Evolutionary conservation across 2,888 invertebrate genomes (phyloP), one percentile per base, ranked within the genome.

Genomic region (Meghimatium bilineatum): DNA sequence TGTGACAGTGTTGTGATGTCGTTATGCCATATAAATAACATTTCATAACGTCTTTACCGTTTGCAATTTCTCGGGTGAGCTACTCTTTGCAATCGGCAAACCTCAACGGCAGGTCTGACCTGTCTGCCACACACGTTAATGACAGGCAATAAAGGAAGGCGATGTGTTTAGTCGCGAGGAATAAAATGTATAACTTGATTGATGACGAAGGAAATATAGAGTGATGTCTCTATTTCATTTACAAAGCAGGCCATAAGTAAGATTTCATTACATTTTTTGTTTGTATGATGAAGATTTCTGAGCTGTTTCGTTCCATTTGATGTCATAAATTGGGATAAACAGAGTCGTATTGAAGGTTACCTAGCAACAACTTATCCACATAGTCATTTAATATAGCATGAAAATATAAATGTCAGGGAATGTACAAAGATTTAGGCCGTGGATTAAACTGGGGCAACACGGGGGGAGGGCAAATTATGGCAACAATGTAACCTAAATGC

Each of bases 1-100:
- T 29, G 29, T 49, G 14, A 17, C 52, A 32, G 52, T 49, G 32
- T 52, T 49, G 34, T 49, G 52, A 32, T 74, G 44, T 32, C 74
- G 32, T 52, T 52, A 74, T 26, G 52, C 29, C 74, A 49, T 32
- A 74, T 74, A 74, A 74, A 74, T 74, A 74, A 74, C 74, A 23
- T 32, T 74, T 74, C 32, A 52, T 52, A 52, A 74, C 74, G 17
- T 44, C 32, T 74, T 74, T 52, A 52, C 74, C 49, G 44, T 32
- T 32, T 52, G 49, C 52, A 74, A 74, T 74, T 74, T 52, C 32
- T 52, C 52, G 74, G 52, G 6, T 74, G 52, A 52, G 52, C 52
- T 52, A 20, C 8, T 29, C 52, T 32, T 32, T 32, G 32, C 17
- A 74, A 10, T 52, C 74, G 2, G 52, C 29, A 29, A 49, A 52